phyloP scores from a whole-genome alignment of 2,797 vertebrate species.

The Melanotaenia boesemani region DNA sequence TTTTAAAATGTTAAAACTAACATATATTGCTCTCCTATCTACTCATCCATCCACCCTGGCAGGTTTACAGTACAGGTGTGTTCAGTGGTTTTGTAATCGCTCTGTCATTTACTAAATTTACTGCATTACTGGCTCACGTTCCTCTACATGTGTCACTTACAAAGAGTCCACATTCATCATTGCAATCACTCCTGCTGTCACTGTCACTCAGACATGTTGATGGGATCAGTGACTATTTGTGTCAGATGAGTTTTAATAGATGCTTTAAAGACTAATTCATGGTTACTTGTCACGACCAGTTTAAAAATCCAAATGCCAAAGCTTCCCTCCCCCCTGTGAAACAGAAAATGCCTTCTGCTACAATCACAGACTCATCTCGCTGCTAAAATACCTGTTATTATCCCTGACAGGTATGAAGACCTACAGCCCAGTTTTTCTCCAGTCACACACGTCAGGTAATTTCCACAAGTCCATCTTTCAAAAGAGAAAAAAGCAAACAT shows the following conservation, averaged over 20 bases:
- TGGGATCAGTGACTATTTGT: slow-evolving; percentile 60
- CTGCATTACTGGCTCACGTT: slow-evolving; percentile 15
- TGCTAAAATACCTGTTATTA: slow-evolving; percentile 75
- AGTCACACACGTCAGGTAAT: slow-evolving; percentile 50
- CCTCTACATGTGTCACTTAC: not conserved
- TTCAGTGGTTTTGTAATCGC: slow-evolving; percentile 25
- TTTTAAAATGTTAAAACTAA: no score
- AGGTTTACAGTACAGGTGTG: slow-evolving; percentile 17
- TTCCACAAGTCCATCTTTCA: slow-evolving; percentile 51
- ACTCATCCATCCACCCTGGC: not conserved
- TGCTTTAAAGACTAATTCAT: slow-evolving; percentile 55
- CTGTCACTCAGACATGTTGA: slow-evolving; percentile 62
- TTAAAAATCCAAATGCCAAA: slow-evolving; percentile 51
- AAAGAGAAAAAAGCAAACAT: slow-evolving; percentile 47
- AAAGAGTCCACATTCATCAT: slow-evolving; percentile 1
- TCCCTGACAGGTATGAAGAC: slow-evolving; percentile 64
- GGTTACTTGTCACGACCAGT: slow-evolving; percentile 68
- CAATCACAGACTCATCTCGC: slow-evolving; percentile 55
- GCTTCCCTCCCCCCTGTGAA: slow-evolving; percentile 23
- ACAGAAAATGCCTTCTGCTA: slow-evolving; percentile 56
- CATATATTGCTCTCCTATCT: not conserved
- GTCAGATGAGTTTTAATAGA: slow-evolving; percentile 69
- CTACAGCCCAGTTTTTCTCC: slow-evolving; percentile 42
- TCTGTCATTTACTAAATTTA: slow-evolving; percentile 32
- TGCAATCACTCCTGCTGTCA: not conserved